Evolutionary conservation across 1,140 invertebrate genomes (phyloP), one percentile per base, ranked within the genome.

Genomic region (Sitodiplosis mosellana): DNA sequence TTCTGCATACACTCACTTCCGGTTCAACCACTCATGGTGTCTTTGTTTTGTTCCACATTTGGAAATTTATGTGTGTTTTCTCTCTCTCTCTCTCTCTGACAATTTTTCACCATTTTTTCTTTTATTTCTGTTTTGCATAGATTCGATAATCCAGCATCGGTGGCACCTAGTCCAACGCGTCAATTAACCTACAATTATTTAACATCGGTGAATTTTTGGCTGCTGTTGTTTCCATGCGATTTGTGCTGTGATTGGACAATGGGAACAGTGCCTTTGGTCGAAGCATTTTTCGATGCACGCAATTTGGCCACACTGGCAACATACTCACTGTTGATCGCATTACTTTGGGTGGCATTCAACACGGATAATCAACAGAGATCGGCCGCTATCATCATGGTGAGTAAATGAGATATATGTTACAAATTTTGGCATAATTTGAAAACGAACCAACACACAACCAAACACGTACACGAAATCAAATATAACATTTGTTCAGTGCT

Each of bases 161-260:
- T 83, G 43, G 77, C 87, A 12, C 61, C 72, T 19, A 75, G 77
- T 19, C 88, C 88, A 10, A 66, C 73, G 33, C 76, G 89, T 50
- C 89, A 95, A 63, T 69, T 97, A 45, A 93, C 91, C 3, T 95
- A 90, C 63, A 87, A 88, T 66, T 96, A 95, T 67, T 72, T 97
- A 49, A 77, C 89, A 41, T 80, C 86, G 33, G 72, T 96, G 33
- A 97, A 97, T 69, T 71, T 83, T 27, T 92, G 88, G 83, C 69
- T 96, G 37, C 69, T 97, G 42, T 70, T 93, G 33, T 81, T 88
- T 61, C 92, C 92, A 12, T 83, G 79, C 51, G 76, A 86, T 55
- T 73, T 97, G 14, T 95, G 91, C 69, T 96, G 91, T 67, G 93
- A 97, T 69, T 97, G 92, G 92, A 96, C 92, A 40, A 97, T 97